Evolutionary conservation across 2,113 vertebrate species (phyloP).

Genomic region (Burhinus oedicnemus): DNA sequence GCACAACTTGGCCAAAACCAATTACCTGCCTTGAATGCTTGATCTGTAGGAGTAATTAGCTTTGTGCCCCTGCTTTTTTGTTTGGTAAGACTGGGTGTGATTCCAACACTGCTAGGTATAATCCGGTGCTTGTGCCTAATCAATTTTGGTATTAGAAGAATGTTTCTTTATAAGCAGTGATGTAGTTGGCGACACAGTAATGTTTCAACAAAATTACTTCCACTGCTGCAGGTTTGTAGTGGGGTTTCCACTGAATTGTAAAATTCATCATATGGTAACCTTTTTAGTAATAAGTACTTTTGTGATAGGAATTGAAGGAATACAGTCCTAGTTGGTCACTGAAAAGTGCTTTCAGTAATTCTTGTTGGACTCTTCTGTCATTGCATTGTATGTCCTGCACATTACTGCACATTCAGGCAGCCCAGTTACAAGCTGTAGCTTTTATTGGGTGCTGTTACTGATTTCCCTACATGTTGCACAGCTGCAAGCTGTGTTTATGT

Average conservation of each 20-base stretch:
- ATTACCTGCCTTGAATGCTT: neutral
- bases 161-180: neutral
- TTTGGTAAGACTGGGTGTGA: neutral
- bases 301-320: neutral
- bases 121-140: neutral
- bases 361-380: neutral
- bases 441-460: neutral
- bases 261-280: neutral
- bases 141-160: neutral
- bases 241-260: neutral
- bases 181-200: neutral
- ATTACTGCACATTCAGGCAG: neutral
- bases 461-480: neutral
- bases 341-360: neutral
- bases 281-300: neutral
- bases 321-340: neutral
- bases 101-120: neutral
- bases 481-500: neutral
- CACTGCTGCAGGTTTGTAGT: neutral
- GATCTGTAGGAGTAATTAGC: neutral
- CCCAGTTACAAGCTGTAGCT: neutral
- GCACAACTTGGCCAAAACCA: neutral
- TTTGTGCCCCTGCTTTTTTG: neutral
- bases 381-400: neutral
- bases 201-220: neutral